Percentiles rank a stretch among this genome's conserved stretches.
phyloP scores from a whole-genome alignment of 92 coral and sea anemone genomes.

The Muricea muricata region DNA sequence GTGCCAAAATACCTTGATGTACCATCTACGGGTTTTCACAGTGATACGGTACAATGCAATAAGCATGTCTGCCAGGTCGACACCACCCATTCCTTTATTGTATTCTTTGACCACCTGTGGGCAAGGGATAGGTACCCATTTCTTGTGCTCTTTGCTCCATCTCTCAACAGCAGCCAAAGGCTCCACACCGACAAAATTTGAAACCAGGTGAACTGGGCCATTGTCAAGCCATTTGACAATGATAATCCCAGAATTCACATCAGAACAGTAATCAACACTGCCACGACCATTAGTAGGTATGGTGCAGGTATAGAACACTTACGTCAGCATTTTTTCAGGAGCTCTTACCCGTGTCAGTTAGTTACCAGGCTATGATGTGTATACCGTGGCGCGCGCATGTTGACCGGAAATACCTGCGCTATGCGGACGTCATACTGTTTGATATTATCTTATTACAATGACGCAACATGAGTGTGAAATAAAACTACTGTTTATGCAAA shows the following conservation, averaged over 20 bases:
- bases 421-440: too few relatives aligned
- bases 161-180: conserved; percentile 8
- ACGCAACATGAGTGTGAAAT: too few relatives aligned
- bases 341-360: too few relatives aligned
- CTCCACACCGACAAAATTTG: conserved; percentile 51
- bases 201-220: conserved; percentile 40
- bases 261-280: conserved; percentile 29
- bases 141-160: conserved; percentile 19
- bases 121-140: conserved; percentile 1
- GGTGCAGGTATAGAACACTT: too few relatives aligned
- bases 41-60: conserved; percentile 3
- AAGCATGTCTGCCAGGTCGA: conserved; percentile 13
- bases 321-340: too few relatives aligned
- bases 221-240: conserved; percentile 49
- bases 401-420: too few relatives aligned
- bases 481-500: too few relatives aligned
- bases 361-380: too few relatives aligned
- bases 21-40: conserved; percentile 23
- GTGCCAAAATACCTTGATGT: conserved; percentile 11
- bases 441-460: too few relatives aligned
- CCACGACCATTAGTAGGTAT: conserved; percentile 57
- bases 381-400: too few relatives aligned
- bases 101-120: conserved; percentile 3
- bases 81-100: conserved; percentile 12
- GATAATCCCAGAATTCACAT: conserved; percentile 30